Conservation (phyloP, 2,113 vertebrate species). For the Bucco capensis region DNA sequence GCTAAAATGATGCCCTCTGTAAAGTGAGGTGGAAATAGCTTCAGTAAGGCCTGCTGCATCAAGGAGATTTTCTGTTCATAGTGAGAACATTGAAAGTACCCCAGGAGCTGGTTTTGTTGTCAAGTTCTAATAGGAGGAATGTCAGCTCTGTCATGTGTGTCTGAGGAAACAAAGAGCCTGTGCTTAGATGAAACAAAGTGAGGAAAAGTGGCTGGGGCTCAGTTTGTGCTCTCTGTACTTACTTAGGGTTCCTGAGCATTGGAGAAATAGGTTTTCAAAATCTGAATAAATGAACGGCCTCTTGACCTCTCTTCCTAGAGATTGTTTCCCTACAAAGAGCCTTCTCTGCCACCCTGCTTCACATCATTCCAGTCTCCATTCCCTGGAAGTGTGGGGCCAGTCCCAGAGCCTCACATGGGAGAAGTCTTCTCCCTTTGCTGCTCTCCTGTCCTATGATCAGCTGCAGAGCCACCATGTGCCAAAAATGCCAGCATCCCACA, state of each 20-base stretch:
- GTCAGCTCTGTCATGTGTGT: not conserved
- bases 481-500: not conserved
- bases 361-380: not conserved
- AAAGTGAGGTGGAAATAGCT: slow-evolving; percentile 40
- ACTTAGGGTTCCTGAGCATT: not conserved
- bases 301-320: not conserved
- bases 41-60: slow-evolving; percentile 25
- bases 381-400: not conserved
- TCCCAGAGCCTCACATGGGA: not conserved
- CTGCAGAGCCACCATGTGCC: not conserved
- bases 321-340: not conserved
- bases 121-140: not conserved
- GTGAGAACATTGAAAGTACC: not conserved
- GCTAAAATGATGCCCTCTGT: not conserved
- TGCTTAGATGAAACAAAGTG: not conserved
- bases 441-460: not conserved
- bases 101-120: not conserved
- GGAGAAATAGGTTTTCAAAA: not conserved
- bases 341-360: not conserved
- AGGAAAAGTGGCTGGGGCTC: not conserved
- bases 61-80: slow-evolving; percentile 51
- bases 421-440: not conserved
- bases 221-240: not conserved
- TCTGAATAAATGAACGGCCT: not conserved
- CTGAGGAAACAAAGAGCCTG: not conserved